Conservation (phyloP, 2,113 vertebrate genomes). For the Clarias batrachus region DNA sequence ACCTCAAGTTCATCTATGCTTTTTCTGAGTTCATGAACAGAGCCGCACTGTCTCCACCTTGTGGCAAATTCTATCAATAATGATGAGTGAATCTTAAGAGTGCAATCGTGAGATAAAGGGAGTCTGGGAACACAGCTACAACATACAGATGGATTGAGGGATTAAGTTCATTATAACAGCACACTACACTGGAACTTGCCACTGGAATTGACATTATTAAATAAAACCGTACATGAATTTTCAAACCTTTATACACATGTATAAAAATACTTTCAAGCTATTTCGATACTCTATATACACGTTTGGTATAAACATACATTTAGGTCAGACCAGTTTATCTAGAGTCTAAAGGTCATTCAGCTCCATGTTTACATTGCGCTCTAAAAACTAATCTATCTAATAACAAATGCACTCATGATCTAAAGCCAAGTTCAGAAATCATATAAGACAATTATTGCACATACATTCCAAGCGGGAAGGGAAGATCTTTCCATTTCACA, state of each 20-base stretch:
- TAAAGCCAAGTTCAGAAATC: slow-evolving; percentile 1
- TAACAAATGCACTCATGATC: not conserved
- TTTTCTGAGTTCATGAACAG: not conserved
- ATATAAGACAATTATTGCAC: not conserved
- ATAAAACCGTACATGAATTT: not conserved
- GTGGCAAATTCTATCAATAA: slow-evolving; percentile 22
- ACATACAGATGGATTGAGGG: not conserved
- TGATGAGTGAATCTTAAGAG: not conserved
- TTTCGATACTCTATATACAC: not conserved
- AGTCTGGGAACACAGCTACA: not conserved
- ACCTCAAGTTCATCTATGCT: not conserved
- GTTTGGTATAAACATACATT: not conserved
- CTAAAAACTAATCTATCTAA: slow-evolving; percentile 20
- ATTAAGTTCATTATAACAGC: not conserved
- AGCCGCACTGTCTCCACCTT: slow-evolving; percentile 19
- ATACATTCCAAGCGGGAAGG: not conserved
- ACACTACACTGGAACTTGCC: not conserved
- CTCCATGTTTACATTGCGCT: not conserved
- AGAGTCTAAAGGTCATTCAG: not conserved
- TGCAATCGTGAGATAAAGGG: not conserved
- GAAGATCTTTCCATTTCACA: not conserved
- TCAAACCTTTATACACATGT: too few species aligned
- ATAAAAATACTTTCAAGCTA: not conserved
- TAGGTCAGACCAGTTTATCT: slow-evolving; percentile 21
- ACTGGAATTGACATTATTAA: not conserved